phyloP scores from a whole-genome alignment of 1,140 invertebrate species.

The Orius insidiosus region DNA sequence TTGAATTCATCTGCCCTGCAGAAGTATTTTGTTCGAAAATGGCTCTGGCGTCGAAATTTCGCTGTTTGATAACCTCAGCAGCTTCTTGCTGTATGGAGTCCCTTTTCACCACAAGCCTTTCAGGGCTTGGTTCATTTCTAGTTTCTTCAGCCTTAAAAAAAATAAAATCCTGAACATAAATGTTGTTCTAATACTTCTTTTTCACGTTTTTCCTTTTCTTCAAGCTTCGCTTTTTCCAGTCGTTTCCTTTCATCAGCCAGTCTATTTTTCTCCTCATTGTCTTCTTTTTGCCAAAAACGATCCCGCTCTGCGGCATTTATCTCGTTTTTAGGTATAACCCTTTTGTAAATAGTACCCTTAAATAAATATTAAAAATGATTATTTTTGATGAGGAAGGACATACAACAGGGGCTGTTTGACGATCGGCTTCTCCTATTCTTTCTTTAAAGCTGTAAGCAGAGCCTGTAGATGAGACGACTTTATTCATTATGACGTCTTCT shows the following conservation, averaged over 20 bases:
- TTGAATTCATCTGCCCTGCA: slow-evolving; percentile 38
- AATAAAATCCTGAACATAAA: background rate
- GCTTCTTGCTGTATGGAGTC: slow-evolving; percentile 38
- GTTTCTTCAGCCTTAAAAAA: background rate
- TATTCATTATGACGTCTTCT: slow-evolving; percentile 58
- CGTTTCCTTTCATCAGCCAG: slow-evolving; percentile 53
- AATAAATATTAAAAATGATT: slow-evolving; percentile 17
- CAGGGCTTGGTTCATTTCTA: background rate
- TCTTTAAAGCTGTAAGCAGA: slow-evolving; percentile 76
- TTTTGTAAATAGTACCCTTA: slow-evolving; percentile 40
- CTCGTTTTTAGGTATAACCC: slow-evolving; percentile 50
- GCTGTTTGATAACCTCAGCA: slow-evolving; percentile 49
- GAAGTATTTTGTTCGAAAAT: slow-evolving; percentile 66
- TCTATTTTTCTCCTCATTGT: slow-evolving; percentile 64
- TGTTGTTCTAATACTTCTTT: slow-evolving; percentile 35
- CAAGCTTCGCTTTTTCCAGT: slow-evolving; percentile 38
- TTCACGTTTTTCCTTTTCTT: slow-evolving; percentile 40
- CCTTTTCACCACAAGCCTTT: background rate
- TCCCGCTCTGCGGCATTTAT: slow-evolving; percentile 71
- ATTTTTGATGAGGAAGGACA: slow-evolving; percentile 16
- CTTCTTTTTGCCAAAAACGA: slow-evolving; percentile 78
- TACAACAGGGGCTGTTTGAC: slow-evolving; percentile 32
- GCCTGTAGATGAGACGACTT: slow-evolving; percentile 60
- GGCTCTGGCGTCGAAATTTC: slow-evolving; percentile 56
- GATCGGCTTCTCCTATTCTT: slow-evolving; percentile 19